Evolutionary conservation across 2,113 vertebrate species (phyloP), one percentile per base, ranked within the genome.

Genomic region (Salvelinus alpinus): DNA sequence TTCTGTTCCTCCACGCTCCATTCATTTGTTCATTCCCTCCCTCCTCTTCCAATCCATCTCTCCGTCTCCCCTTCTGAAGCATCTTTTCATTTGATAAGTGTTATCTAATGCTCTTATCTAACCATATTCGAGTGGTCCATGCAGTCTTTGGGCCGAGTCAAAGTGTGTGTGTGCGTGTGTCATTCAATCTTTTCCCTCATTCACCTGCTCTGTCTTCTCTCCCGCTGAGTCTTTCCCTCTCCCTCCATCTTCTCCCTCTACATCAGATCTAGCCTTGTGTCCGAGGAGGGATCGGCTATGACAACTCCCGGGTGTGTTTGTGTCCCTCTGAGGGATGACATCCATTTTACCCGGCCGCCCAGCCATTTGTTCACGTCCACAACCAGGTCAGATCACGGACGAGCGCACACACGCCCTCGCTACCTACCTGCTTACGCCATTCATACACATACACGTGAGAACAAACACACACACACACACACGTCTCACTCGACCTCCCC

Each of bases 271-370:
- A 22, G n/a, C 22, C 44, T 47, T 57, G 38, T 47, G 68, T 8
- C 6, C 5, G 54, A 7, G 14, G 54, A 20, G 54, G 54, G 54
- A 20, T 57, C 20, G 54, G n/a, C 69, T 29, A 64, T 78, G 81
- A 78, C 81, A 84, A 80, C 79, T 83, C 84, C 3, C 62, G 9
- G 38, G 38, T 44, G 9, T 12, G 38, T 16, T 78, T 73, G 81
- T 83, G 80, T 82, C 79, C 79, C 27, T 75, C 73, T 62, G 88
- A 84, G 80, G 72, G 84, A 89, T 87, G 85, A 78, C 59, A 76
- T 79, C 84, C 82, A 85, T 89, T 88, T 85, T 77, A 75, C 51
- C 48, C 51, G 77, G 74, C 74, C 51, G 64, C 64, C 34, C 71
- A 67, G 71, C 54, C 68, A 76, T 87, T 89, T 84, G 73, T 89